Base-by-base conservation (phyloP, 2,113 vertebrate genomes). In the Aix galericulata region DNA sequence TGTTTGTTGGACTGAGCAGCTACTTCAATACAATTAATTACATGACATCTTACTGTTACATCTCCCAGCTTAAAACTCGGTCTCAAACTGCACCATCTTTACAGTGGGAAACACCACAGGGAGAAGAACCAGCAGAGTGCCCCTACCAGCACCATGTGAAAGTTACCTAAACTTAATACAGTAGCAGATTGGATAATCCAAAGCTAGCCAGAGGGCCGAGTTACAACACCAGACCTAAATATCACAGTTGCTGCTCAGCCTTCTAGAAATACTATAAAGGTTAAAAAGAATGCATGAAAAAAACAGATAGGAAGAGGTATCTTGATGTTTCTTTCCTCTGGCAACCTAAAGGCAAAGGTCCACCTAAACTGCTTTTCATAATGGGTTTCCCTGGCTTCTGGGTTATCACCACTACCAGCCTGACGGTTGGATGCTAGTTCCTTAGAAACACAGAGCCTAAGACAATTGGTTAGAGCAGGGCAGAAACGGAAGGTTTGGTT, bases 81-180 rank as follows among this genome's bases (percentile, higher is more conserved):
- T 38, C 46, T 62, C 68, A 64, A 91, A 89, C 82, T 68, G 59
- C 56, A 71, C 69, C 78, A 93, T 82, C 92, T 79, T 84, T 48
- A 40, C 64, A 63, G 50, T 32, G 73, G 93, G 90, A 94, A 91
- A 88, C 74, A 93, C 75, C 82, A 84, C 60, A 86, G 76, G 64
- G 86, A 78, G 64, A 91, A 78, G 1, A 3, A 79, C 29, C 25
- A 64, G 82, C 5, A 62, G 18, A 56, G 7, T 4, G 13, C 13
- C 32, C 38, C 42, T 40, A 55, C 20, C 42, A 87, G 42, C n/a
- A 76, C 3, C 26, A 21, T 60, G 27, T 69, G 72, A 66, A 64
- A 90, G 69, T 55, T 59, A 60, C 11, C 71, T 84, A n/a, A 60
- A 79, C 31, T 76, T 66, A 44, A 44, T 0, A 0, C 23, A 40